These are phyloP conservation scores for Bungarus multicinctus DNA, from an alignment of 2,113 vertebrate genomes.

Conservation along the genomic window DNA sequence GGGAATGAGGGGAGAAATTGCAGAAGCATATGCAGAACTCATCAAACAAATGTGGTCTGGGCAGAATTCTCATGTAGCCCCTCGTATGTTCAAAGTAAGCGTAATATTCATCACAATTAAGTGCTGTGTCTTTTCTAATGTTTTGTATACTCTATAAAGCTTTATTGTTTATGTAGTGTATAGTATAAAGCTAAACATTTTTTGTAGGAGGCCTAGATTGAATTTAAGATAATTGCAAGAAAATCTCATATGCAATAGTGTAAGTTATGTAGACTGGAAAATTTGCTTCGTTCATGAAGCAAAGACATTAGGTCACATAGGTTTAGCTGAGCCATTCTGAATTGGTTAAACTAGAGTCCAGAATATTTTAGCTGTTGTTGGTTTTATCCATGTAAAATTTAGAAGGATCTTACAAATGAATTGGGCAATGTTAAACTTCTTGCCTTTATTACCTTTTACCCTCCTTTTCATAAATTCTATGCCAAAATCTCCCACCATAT, in stretches of 20 bases:
- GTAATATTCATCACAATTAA: neutral
- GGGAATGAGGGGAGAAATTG: conserved; percentile 97
- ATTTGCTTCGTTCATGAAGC: neutral
- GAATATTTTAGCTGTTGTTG: neutral
- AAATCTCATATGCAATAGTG: neutral
- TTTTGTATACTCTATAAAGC: neutral
- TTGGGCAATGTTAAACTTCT: neutral
- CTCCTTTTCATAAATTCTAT: neutral
- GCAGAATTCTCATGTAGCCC: conserved; percentile 85
- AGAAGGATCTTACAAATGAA: neutral
- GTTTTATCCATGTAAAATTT: neutral
- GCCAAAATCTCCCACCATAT: neutral
- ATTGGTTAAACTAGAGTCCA: neutral
- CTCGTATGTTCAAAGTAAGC: conserved; percentile 92
- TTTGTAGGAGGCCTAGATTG: neutral
- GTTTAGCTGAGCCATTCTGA: neutral
- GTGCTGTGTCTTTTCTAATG: neutral
- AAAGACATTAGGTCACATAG: neutral
- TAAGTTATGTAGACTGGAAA: neutral
- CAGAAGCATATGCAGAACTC: conserved; percentile 92
- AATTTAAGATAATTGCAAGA: neutral
- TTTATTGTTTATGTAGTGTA: neutral
- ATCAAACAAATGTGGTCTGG: conserved; percentile 98
- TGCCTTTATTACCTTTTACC: neutral
- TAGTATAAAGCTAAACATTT: neutral